Conservation (phyloP, 1,140 invertebrate species). For the Drosophila sucinea region DNA sequence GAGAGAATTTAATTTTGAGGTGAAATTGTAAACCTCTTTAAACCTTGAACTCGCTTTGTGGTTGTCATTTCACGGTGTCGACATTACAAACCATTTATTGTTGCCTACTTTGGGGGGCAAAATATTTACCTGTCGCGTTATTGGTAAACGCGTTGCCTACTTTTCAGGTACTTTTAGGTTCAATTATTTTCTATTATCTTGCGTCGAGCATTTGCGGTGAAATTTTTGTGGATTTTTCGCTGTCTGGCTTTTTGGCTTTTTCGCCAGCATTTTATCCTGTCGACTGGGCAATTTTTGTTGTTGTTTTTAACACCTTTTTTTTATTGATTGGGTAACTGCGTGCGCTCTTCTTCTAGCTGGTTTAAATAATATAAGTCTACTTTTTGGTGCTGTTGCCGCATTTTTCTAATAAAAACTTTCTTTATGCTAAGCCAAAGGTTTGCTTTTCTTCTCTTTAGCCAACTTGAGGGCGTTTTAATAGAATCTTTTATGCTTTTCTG, state of each 20-base stretch:
- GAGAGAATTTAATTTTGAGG: conserved; percentile 71
- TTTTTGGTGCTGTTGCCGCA: too few relatives aligned
- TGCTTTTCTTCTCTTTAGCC: too few relatives aligned
- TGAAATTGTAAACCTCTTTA: conserved; percentile 70
- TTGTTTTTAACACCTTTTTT: neutral
- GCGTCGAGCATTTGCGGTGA: conserved; percentile 7
- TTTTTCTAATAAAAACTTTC: too few relatives aligned
- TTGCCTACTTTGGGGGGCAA: conserved; percentile 43
- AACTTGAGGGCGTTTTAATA: too few relatives aligned
- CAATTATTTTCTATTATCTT: conserved; percentile 40
- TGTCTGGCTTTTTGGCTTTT: conserved; percentile 5
- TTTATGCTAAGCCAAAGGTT: too few relatives aligned
- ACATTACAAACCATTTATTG: conserved; percentile 48
- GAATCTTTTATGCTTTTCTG: too few relatives aligned
- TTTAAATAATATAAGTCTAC: too few relatives aligned
- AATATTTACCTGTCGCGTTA: conserved; percentile 49
- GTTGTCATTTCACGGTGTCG: conserved; percentile 46
- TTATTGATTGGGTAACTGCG: too few relatives aligned
- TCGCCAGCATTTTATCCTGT: neutral
- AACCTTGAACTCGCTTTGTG: conserved; percentile 43
- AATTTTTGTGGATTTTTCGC: conserved; percentile 25
- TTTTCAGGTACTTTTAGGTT: conserved; percentile 44
- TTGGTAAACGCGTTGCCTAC: conserved; percentile 25
- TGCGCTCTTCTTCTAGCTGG: too few relatives aligned
- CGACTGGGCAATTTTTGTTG: neutral